phyloP scores from a whole-genome alignment of 2,888 invertebrate species.

The Polydrusus tereticollis region DNA sequence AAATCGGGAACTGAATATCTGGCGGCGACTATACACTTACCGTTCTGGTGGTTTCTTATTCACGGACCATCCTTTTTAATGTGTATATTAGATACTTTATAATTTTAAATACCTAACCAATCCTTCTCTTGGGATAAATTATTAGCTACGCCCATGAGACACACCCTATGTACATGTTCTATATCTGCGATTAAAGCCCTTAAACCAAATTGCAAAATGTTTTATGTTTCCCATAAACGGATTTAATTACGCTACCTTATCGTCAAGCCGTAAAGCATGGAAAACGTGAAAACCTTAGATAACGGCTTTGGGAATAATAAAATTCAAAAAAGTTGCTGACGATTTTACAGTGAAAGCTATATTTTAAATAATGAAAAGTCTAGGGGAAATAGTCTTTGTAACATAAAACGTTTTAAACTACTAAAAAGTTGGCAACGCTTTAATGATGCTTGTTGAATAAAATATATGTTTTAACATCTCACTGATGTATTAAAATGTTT shows the following conservation, averaged over 20 bases:
- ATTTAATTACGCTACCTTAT: slow-evolving; percentile 38
- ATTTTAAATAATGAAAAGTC: neutral
- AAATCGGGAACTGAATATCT: too few species aligned
- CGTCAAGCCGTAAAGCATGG: slow-evolving; percentile 36
- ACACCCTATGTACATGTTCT: neutral
- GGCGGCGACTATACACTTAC: too few species aligned
- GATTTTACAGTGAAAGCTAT: neutral
- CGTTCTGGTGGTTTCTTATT: too few species aligned
- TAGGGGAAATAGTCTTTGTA: neutral
- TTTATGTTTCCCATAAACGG: slow-evolving; percentile 29
- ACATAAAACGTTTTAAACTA: too few species aligned
- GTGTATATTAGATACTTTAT: too few species aligned
- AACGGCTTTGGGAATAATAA: slow-evolving; percentile 34
- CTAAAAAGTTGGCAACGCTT: too few species aligned
- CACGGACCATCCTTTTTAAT: too few species aligned
- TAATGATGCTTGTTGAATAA: too few species aligned
- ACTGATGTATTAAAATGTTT: too few species aligned
- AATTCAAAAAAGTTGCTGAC: slow-evolving; percentile 3
- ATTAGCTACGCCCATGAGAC: neutral
- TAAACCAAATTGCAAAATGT: slow-evolving; percentile 1
- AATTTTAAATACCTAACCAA: neutral
- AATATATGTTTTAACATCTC: too few species aligned
- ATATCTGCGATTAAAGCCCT: neutral
- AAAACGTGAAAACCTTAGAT: slow-evolving; percentile 28
- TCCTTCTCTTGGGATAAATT: neutral